Evolutionary conservation across 2,113 vertebrate genomes (phyloP).

Genomic region (Cyprinodon variegatus): DNA sequence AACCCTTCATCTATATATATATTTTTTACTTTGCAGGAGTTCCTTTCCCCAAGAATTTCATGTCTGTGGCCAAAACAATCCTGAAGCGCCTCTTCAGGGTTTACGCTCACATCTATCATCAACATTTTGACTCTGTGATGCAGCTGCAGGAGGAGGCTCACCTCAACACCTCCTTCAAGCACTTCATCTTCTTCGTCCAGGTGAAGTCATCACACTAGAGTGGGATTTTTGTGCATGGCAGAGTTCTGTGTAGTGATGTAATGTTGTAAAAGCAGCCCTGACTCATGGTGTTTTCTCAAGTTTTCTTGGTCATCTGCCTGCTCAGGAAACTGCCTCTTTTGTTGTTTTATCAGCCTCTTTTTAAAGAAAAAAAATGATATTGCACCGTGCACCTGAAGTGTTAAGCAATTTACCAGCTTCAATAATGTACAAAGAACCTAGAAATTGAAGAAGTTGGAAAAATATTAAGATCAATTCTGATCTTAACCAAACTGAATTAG

Average conservation of each 20-base stretch:
- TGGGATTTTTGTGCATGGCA: not conserved
- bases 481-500: too few relatives aligned
- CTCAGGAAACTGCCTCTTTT: not conserved
- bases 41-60: conserved; percentile 96
- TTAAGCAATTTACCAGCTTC: too few relatives aligned
- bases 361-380: not conserved
- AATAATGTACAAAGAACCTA: too few relatives aligned
- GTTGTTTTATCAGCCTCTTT: not conserved
- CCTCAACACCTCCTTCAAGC: conserved; percentile 98
- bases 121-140: conserved; percentile 97
- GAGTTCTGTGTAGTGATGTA: not conserved
- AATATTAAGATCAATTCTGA: too few relatives aligned
- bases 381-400: not conserved
- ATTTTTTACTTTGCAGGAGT: conserved; percentile 79
- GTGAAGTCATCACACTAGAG: conserved; percentile 59
- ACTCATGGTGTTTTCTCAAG: not conserved
- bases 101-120: conserved; percentile 97
- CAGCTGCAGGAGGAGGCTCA: conserved; percentile 97
- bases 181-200: conserved; percentile 99
- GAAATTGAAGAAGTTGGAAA: too few relatives aligned
- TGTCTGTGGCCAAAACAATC: conserved; percentile 97
- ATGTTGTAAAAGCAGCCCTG: not conserved
- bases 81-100: conserved; percentile 94
- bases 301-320: not conserved
- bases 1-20: conserved; percentile 10